Evolutionary conservation across 2,888 invertebrate species (phyloP), one percentile per base, ranked within the genome.

Genomic region (Nipponacmea schrenckii): DNA sequence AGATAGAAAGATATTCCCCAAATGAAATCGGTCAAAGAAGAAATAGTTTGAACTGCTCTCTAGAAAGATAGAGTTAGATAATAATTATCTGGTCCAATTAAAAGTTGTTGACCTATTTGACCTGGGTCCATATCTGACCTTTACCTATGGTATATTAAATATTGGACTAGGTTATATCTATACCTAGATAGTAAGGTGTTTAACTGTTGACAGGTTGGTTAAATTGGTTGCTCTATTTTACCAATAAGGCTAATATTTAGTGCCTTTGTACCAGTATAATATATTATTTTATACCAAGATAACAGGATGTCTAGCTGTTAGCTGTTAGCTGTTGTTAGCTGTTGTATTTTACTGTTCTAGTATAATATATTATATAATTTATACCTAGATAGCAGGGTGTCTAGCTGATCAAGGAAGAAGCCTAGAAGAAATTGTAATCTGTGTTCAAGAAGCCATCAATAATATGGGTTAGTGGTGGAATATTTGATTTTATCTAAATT

Each of bases 341-440:
- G 12, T 20, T n/a, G 39, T n/a, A 31, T 64, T 2, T n/a, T 27
- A 15, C 12, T 7, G 1, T 31, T 26, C 27, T 2, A 39, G 64
- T 64, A 27, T 12, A 31, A 12, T 20, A 64, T 15, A 10, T 56
- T 56, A 12, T 56, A 10, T 17, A 20, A 17, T 56, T 56, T 56
- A 20, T 56, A n/a, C 24, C 63, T 91, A 93, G 93, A 91, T 95
- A 74, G 93, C 94, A 65, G 95, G 95, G n/a, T 94, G 93, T 0
- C 90, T 95, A 91, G 91, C 94, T 0, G 92, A 92, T 74, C 89
- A 90, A 73, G 92, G 92, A 0, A 90, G 88, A 70, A 88, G 90
- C 44, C 83, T 95, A 71, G 84, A 89, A 0, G 91, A 92, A 44
- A 93, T 95, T 20, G 81, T 79, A 8, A 76, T 74, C 44, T 72